These are phyloP conservation scores for Drosophila neocordata DNA, from an alignment of 1,140 invertebrate species.

Conservation along the genomic window DNA sequence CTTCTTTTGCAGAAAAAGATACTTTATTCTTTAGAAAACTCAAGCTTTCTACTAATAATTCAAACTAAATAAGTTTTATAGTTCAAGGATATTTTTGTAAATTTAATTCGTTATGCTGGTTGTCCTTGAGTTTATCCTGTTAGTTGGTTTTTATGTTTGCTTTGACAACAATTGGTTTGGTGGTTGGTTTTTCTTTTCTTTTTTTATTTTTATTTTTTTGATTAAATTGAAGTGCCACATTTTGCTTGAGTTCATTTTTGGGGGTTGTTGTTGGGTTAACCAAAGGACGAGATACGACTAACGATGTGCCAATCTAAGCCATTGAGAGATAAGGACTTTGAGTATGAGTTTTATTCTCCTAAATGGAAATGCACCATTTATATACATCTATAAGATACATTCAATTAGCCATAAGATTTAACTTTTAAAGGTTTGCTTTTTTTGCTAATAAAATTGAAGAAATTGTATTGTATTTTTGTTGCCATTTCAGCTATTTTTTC, in stretches of 20 bases:
- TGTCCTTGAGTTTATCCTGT: conserved; percentile 43
- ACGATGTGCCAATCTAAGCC: conserved; percentile 71
- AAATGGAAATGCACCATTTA: too few species aligned
- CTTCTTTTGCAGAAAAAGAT: too few species aligned
- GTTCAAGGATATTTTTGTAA: conserved; percentile 36
- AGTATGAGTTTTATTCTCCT: too few species aligned
- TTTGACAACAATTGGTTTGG: conserved; percentile 31
- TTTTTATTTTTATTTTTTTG: conserved; percentile 25
- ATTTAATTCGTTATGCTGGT: conserved; percentile 50
- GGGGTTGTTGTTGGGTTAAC: conserved; percentile 25
- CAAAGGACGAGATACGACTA: conserved; percentile 46
- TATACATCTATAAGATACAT: too few species aligned
- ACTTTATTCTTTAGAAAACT: too few species aligned
- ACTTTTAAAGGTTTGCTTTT: neutral
- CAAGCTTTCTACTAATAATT: too few species aligned
- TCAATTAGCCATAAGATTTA: neutral
- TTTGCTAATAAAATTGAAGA: neutral
- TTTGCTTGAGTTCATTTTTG: conserved; percentile 17
- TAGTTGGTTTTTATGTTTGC: conserved; percentile 39
- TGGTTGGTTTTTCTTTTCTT: conserved; percentile 40
- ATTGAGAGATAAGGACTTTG: conserved; percentile 44
- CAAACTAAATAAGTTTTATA: neutral
- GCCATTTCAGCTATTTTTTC: neutral
- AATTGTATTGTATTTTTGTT: neutral
- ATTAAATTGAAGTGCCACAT: conserved; percentile 36